Conservation (phyloP, 2,888 invertebrate genomes). For the Sclerodermus sp. region DNA sequence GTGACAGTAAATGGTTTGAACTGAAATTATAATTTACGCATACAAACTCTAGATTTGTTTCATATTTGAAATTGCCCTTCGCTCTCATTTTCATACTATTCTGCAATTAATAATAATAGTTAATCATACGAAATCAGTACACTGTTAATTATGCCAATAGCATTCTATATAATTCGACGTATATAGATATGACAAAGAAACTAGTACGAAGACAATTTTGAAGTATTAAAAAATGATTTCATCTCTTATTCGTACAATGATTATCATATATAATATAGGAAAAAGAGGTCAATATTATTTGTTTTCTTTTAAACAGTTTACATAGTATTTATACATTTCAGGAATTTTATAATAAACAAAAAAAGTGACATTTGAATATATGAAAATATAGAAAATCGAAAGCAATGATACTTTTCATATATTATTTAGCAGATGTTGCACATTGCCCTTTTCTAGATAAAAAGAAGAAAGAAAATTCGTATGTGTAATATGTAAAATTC, state of each 20-base stretch:
- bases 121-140: constrained; percentile 15
- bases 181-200: too few relatives aligned
- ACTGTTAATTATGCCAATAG: constrained; percentile 18
- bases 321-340: neutral
- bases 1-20: too few relatives aligned
- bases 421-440: constrained; percentile 21
- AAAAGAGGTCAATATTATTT: too few relatives aligned
- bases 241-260: too few relatives aligned
- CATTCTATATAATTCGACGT: neutral
- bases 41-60: neutral
- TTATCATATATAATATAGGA: too few relatives aligned
- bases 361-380: neutral
- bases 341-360: neutral
- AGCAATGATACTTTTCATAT: neutral
- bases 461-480: neutral
- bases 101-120: neutral
- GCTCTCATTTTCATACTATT: neutral
- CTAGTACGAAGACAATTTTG: too few relatives aligned
- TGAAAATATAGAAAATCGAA: neutral
- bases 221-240: too few relatives aligned
- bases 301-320: too few relatives aligned
- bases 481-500: neutral
- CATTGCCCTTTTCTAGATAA: constrained; percentile 14
- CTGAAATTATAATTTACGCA: neutral
- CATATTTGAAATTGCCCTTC: neutral